phyloP scores from a whole-genome alignment of 2,797 vertebrate species.

The Furcifer pardalis region DNA sequence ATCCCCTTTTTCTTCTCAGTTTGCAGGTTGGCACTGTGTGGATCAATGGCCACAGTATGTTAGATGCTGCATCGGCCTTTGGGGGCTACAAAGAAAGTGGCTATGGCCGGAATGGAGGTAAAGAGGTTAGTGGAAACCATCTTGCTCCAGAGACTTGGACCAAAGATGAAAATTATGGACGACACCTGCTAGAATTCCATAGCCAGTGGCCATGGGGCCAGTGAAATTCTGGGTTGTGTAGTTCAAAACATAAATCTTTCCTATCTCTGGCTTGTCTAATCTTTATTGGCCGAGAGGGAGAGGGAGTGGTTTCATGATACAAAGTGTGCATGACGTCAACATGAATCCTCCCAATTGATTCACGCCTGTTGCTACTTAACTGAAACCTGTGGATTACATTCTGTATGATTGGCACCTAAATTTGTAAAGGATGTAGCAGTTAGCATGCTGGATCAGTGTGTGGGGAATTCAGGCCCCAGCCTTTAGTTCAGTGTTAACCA shows the following conservation, averaged over 20 bases:
- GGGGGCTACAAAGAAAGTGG: conserved; percentile 86
- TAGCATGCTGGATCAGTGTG: not conserved
- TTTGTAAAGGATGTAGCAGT: not conserved
- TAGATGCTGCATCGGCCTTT: conserved; percentile 81
- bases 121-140: conserved; percentile 74
- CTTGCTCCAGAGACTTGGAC: not conserved
- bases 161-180: too few relatives aligned
- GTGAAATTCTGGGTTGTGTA: too few relatives aligned
- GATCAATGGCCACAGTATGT: conserved; percentile 85
- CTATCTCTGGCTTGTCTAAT: not conserved
- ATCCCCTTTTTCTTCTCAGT: conserved; percentile 61
- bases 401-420: not conserved
- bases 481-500: too few relatives aligned
- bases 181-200: too few relatives aligned
- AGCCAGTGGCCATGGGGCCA: too few relatives aligned
- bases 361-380: not conserved
- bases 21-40: conserved; percentile 85
- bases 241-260: too few relatives aligned
- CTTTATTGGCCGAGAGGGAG: not conserved
- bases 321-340: not conserved
- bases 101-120: conserved; percentile 84
- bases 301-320: too few relatives aligned
- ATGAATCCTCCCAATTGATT: not conserved
- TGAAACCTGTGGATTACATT: not conserved
- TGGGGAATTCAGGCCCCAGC: not conserved